These are phyloP conservation scores for Diachrysia chrysitis DNA, from an alignment of 2,888 invertebrate genomes.

Conservation along the genomic window DNA sequence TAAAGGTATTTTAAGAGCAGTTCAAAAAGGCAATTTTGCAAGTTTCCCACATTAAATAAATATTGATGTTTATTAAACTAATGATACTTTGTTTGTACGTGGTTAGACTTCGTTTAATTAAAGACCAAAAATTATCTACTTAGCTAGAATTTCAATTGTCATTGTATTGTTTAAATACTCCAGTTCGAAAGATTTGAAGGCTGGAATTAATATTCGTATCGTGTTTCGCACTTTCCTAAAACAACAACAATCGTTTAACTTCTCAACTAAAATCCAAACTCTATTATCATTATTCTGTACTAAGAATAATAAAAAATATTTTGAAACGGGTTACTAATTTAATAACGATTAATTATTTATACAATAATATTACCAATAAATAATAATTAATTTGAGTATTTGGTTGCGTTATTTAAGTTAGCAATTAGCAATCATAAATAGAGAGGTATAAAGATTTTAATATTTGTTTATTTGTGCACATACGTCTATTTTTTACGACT, in stretches of 20 bases:
- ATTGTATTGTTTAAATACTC: slow-evolving; percentile 1
- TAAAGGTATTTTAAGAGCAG: not conserved
- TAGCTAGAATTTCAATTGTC: not conserved
- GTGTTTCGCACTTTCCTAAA: slow-evolving; percentile 27
- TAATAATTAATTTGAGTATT: no score
- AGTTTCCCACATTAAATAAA: not conserved
- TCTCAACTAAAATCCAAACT: slow-evolving; percentile 21
- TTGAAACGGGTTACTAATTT: not conserved
- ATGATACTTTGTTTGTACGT: not conserved
- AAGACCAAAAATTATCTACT: not conserved
- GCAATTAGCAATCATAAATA: no score
- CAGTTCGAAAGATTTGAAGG: slow-evolving; percentile 23
- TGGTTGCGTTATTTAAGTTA: no score
- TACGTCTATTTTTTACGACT: no score
- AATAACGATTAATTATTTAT: not conserved
- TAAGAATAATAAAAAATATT: not conserved
- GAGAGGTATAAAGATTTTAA: no score
- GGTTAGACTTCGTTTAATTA: not conserved
- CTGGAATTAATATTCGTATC: slow-evolving; percentile 48
- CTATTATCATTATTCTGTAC: slow-evolving; percentile 14
- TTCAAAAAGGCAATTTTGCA: not conserved
- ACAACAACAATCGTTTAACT: slow-evolving; percentile 52
- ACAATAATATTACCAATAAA: no score
- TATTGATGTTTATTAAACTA: not conserved
- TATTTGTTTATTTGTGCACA: no score